Base-by-base conservation (phyloP, 2,888 invertebrate species). In the Nemapogon koenigi region DNA sequence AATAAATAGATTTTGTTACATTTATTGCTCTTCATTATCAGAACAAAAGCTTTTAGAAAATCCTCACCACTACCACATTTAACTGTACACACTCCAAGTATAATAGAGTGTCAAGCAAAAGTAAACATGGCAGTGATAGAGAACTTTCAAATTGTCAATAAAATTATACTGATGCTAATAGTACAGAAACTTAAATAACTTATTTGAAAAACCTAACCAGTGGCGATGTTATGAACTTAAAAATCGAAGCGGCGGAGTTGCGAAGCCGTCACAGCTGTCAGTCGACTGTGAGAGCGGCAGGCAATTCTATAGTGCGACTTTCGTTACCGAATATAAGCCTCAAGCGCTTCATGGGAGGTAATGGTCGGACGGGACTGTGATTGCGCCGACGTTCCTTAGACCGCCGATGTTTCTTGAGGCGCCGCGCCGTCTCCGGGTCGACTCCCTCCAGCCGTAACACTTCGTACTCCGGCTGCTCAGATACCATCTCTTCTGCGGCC, bases 241-340 rank as follows among this genome's bases (percentile, higher is more conserved):
- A 72, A 70, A 69, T 69, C 62, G 64, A 59, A 67, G 70, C 76
- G 75, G 76, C 76, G 76, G 76, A 75, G 64, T 66, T 61, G 64
- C 64, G 70, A 63, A 59, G 47, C 59, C 57, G 50, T 63, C 61
- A 67, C 55, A 64, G 61, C 67, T 66, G 78, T 81, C 80, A 78
- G 73, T 78, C 78, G 66, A 81, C 82, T 57, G 81, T 76, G 55
- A 84, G 79, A 72, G 84, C 85, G 75, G 88, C 83, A 68, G 93
- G 91, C 79, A 94, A 85, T 81, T 93, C 89, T 60, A 93, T 93
- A 59, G 91, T 92, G 59, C 88, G 89, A 58, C 90, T 89, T 67
- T 94, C 94, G 64, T 92, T 91, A 50, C 94, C 93, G 57, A 94
- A 89, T 55, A 91, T 92, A 57, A 94, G 81, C 57, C 91, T 85